Base-by-base conservation (phyloP, 2,113 vertebrate species). In the Lynx canadensis region DNA sequence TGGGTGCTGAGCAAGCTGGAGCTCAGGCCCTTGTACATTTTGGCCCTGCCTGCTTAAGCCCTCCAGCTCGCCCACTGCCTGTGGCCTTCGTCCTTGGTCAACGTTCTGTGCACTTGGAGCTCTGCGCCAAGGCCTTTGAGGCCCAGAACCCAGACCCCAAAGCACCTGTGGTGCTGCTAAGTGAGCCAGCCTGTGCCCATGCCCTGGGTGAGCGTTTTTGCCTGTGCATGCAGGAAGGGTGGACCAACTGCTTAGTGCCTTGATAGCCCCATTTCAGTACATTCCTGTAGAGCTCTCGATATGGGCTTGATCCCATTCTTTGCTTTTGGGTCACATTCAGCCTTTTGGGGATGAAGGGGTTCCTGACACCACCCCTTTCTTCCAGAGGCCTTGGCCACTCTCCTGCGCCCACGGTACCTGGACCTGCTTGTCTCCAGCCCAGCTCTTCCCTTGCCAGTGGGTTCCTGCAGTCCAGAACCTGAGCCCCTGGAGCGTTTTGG, bases 11-110 rank as follows among this genome's bases (percentile, higher is more conserved):
- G 71, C 99, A 99, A 2, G 99, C 98, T 0, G 98, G 97, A 3
- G 99, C 99, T 0, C 98, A 99, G 94, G 99, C 99, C 12, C 98
- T 99, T 12, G 98, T 99, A 81, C 99, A 99, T 98, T 99, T 99
- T 36, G 99, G 99, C 87, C 95, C 98, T 36, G 97, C 97, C 25
- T 99, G 99, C 97, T 99, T 99, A 97, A 99, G 99, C 93, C 99
- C 99, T 4, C 99, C 99, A 10, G 99, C 99, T 50, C 82, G 96
- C 5, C 98, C 99, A 31, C 98, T 99, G 11, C 99, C 99, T 0
- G 95, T 99, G 81, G 98, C 99, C 97, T 99, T 99, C 52, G 96
- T 99, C 90, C 99, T 99, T 16, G 99, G 99, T 81, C 98, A 92
- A 25, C 98, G 98, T 89, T 95, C 98, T 2, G 85, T 99, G 87